A percentile compares a stretch with the other conserved stretches of the same genome.
phyloP scores from a whole-genome alignment of 1,140 invertebrate species.

The Drosophila melanica region DNA sequence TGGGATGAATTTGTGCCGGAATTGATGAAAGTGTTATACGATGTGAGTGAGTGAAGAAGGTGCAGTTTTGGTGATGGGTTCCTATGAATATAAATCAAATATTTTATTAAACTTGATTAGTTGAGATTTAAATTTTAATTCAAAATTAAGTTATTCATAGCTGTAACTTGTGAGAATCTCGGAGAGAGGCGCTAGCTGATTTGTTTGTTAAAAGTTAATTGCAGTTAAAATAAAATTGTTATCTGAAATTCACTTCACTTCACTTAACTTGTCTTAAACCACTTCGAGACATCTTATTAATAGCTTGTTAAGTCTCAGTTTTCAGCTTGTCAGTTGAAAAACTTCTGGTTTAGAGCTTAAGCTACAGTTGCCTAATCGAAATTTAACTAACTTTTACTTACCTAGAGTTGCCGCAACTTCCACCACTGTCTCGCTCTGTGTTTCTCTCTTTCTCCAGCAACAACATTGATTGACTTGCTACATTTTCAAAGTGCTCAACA shows the following conservation, averaged over 20 bases:
- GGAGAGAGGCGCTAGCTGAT: not conserved
- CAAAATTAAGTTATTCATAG: not conserved
- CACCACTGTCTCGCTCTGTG: not conserved
- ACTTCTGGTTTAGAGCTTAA: slow-evolving; percentile 17
- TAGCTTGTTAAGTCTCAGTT: slow-evolving; percentile 8
- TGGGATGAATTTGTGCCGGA: slow-evolving; percentile 95
- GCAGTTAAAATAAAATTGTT: not conserved
- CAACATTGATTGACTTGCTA: slow-evolving; percentile 67
- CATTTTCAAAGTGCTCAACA: slow-evolving; percentile 54
- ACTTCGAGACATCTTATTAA: slow-evolving; percentile 2
- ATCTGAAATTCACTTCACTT: not conserved
- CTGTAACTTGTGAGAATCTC: slow-evolving; percentile 25
- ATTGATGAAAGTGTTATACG: slow-evolving; percentile 62
- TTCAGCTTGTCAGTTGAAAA: slow-evolving; percentile 14
- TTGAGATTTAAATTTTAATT: not conserved
- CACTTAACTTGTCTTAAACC: not conserved
- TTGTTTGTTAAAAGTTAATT: not conserved
- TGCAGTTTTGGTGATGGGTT: slow-evolving; percentile 19
- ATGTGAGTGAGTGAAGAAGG: slow-evolving; percentile 31
- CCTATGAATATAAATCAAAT: no score
- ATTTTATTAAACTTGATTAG: slow-evolving; percentile 14
- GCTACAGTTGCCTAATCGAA: slow-evolving; percentile 32
- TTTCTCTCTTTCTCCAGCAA: not conserved
- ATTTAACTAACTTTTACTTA: slow-evolving; percentile 51
- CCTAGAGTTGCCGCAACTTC: not conserved